Percentiles rank a stretch among this genome's conserved stretches.
phyloP scores from a whole-genome alignment of 2,888 invertebrate genomes.

The Suillia variegata region DNA sequence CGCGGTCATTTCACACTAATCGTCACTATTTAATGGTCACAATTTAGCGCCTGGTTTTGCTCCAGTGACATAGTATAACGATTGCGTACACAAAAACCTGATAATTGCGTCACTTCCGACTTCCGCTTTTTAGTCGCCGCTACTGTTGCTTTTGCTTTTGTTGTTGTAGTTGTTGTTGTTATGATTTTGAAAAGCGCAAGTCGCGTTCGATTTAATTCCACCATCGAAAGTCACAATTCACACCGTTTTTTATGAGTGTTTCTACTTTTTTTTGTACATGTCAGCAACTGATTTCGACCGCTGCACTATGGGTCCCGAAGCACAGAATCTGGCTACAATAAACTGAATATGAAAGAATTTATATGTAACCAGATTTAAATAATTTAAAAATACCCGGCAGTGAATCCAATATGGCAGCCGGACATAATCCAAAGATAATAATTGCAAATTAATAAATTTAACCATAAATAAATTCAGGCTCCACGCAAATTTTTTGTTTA shows the following conservation, averaged over 20 bases:
- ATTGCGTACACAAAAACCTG: neutral
- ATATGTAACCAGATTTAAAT: no score
- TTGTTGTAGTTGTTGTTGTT: conserved; percentile 1
- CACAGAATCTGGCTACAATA: no score
- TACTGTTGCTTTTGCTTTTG: neutral
- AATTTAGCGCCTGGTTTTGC: neutral
- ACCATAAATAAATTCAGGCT: no score
- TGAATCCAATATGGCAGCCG: no score
- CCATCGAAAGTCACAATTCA: neutral
- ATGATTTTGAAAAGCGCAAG: conserved; percentile 16
- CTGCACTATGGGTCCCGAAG: no score
- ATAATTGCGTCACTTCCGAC: conserved; percentile 42
- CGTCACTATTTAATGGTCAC: neutral
- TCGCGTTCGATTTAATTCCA: conserved; percentile 7
- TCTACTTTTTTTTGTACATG: neutral
- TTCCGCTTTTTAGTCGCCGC: conserved; percentile 19
- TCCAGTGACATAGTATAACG: conserved; percentile 14
- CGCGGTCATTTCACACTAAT: neutral
- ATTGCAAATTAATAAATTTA: no score
- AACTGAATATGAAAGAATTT: no score
- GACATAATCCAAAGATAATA: no score
- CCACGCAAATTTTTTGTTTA: no score
- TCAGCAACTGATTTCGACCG: no score
- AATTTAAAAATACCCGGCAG: no score
- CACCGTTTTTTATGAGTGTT: neutral